Conservation (phyloP, 2,888 invertebrate species). For the Carpatolechia fugitivella region DNA sequence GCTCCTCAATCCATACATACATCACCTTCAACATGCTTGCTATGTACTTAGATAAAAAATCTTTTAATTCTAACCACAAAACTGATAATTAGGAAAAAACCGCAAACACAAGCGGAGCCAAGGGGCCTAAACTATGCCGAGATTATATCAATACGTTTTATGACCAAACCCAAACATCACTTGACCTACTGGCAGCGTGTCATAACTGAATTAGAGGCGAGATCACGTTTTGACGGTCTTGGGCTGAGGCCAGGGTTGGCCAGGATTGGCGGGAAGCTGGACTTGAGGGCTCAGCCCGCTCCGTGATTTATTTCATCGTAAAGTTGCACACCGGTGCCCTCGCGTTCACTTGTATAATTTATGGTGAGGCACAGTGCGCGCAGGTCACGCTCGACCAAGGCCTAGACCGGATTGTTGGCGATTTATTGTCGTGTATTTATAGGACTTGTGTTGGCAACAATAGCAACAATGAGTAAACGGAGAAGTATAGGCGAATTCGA, state of each 20-base stretch:
- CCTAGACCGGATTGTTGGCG: slow-evolving; percentile 53
- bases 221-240: slow-evolving; percentile 28
- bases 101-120: too few species aligned
- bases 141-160: too few species aligned
- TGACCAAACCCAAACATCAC: too few species aligned
- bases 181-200: slow-evolving; percentile 36
- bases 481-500: slow-evolving; percentile 6
- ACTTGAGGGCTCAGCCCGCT: background rate
- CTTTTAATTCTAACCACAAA: too few species aligned
- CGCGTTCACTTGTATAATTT: slow-evolving; percentile 75
- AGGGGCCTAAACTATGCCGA: too few species aligned
- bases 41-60: too few species aligned
- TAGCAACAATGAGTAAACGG: slow-evolving; percentile 15
- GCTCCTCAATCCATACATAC: too few species aligned
- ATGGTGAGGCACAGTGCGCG: slow-evolving; percentile 42
- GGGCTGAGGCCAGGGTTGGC: background rate
- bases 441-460: slow-evolving; percentile 12
- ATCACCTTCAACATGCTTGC: too few species aligned
- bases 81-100: too few species aligned
- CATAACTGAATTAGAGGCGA: slow-evolving; percentile 34
- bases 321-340: slow-evolving; percentile 69
- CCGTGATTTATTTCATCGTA: slow-evolving; percentile 71
- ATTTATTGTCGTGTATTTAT: slow-evolving; percentile 39
- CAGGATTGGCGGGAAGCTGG: background rate
- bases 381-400: slow-evolving; percentile 60